Evolutionary conservation across 1,140 invertebrate genomes (phyloP).

Genomic region (Lepidostoma basale): DNA sequence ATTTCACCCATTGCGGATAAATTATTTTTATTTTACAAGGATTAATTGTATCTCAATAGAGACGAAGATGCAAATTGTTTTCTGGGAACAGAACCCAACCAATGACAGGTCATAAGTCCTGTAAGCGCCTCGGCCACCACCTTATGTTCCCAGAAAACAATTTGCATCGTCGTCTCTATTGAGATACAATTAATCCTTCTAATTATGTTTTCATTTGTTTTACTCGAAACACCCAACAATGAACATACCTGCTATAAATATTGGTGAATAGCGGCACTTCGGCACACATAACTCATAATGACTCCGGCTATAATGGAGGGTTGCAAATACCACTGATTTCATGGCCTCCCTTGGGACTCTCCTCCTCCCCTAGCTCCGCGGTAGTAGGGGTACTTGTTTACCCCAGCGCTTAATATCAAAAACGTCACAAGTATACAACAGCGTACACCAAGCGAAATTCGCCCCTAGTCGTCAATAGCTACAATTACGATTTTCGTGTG

Average conservation of each 20-base stretch:
- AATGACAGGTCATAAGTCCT: too few relatives aligned
- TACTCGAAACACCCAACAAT: not conserved
- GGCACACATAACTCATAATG: constrained; percentile 47
- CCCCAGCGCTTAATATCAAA: constrained; percentile 3
- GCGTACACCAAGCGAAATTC: not conserved
- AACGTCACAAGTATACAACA: constrained; percentile 27
- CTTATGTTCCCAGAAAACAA: too few relatives aligned
- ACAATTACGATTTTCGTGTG: not conserved
- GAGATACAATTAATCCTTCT: too few relatives aligned
- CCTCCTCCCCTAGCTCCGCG: constrained; percentile 33
- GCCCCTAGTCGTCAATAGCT: not conserved
- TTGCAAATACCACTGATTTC: constrained; percentile 65
- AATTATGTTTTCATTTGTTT: not conserved
- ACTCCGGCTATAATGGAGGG: constrained; percentile 45
- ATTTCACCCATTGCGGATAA: too few relatives aligned
- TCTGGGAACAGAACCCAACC: too few relatives aligned
- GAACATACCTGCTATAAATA: constrained; percentile 42
- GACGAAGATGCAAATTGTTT: too few relatives aligned
- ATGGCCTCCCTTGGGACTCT: constrained; percentile 59
- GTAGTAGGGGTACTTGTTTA: constrained; percentile 27
- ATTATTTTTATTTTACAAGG: too few relatives aligned
- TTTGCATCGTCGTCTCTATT: too few relatives aligned
- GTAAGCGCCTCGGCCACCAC: too few relatives aligned
- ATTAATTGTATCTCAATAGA: too few relatives aligned
- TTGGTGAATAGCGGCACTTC: constrained; percentile 40